These are phyloP conservation scores for Cheiracanthium punctorium DNA, from an alignment of 2,888 invertebrate species.

Conservation along the genomic window DNA sequence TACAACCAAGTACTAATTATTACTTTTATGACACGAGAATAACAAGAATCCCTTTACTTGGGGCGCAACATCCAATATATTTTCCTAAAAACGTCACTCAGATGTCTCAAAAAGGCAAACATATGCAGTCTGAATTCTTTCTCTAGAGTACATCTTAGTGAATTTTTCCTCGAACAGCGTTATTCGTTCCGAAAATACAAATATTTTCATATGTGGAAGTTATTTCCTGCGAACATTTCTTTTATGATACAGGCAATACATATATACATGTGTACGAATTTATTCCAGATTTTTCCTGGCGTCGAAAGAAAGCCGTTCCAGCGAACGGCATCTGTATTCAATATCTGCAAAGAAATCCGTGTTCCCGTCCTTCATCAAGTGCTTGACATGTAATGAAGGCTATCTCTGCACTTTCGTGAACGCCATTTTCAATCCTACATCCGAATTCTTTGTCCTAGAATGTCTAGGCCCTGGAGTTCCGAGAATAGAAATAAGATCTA, in stretches of 20 bases:
- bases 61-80: too few relatives aligned
- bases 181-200: not conserved
- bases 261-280: not conserved
- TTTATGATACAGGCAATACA: not conserved
- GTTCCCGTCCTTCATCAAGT: constrained; percentile 77
- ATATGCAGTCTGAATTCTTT: not conserved
- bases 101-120: too few relatives aligned
- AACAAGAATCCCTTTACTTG: too few relatives aligned
- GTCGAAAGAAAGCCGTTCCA: constrained; percentile 88
- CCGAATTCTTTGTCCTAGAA: constrained; percentile 88
- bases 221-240: not conserved
- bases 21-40: too few relatives aligned
- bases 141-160: not conserved
- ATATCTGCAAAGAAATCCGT: constrained; percentile 76
- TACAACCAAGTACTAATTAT: too few relatives aligned
- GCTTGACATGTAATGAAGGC: constrained; percentile 87
- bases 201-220: not conserved
- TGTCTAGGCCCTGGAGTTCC: constrained; percentile 95
- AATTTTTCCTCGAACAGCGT: not conserved
- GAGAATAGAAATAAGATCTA: constrained; percentile 82
- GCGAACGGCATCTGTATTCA: constrained; percentile 91
- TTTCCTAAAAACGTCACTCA: too few relatives aligned
- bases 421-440: constrained; percentile 80
- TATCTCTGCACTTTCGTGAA: constrained; percentile 74
- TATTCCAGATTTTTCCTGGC: constrained; percentile 88